Conservation (phyloP, 1,140 invertebrate genomes). For the Heterodera schachtii region DNA sequence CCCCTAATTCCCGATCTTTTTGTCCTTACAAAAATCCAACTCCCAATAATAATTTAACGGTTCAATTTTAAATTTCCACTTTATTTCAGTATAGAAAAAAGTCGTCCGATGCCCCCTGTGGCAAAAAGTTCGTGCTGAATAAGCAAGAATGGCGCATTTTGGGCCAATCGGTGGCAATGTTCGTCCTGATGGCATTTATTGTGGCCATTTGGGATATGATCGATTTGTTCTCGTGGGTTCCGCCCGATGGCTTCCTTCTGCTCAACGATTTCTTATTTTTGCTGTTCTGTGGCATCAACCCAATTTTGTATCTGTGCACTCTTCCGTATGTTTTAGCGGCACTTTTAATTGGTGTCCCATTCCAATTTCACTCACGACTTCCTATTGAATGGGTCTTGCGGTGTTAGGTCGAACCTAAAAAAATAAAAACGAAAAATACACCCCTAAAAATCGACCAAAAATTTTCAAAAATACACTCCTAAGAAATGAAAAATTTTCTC, state of each 20-base stretch:
- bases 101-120: background rate
- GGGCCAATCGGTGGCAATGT: background rate
- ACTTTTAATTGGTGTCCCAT: background rate
- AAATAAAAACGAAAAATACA: no score
- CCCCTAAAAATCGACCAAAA: no score
- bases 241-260: background rate
- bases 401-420: no score
- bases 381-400: no score
- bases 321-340: background rate
- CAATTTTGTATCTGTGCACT: background rate
- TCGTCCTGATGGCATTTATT: background rate
- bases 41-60: no score
- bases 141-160: slow-evolving; percentile 6
- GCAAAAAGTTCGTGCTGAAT: background rate
- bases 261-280: background rate
- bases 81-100: background rate
- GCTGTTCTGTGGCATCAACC: slow-evolving; percentile 10
- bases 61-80: background rate
- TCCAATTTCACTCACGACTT: no score
- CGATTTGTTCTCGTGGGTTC: background rate
- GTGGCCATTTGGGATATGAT: background rate
- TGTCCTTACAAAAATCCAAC: no score
- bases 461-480: no score
- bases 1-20: no score
- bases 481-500: no score